phyloP scores from a whole-genome alignment of 2,113 vertebrate genomes.

The Callorhinus ursinus region DNA sequence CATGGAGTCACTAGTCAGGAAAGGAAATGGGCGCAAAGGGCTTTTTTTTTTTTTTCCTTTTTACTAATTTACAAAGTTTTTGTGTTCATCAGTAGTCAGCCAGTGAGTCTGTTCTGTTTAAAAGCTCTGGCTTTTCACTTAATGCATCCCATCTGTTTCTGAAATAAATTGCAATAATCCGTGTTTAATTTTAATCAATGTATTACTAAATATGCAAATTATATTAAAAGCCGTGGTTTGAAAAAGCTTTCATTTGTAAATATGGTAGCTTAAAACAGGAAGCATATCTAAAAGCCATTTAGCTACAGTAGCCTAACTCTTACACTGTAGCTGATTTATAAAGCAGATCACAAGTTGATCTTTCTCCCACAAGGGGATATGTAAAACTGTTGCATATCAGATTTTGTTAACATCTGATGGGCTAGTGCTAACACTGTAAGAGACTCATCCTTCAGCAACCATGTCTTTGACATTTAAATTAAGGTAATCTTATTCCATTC shows the following conservation, averaged over 20 bases:
- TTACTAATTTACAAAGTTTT: conserved; percentile 87
- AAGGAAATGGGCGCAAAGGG: conserved; percentile 51
- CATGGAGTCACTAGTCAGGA: conserved; percentile 62
- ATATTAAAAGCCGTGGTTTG: conserved; percentile 91
- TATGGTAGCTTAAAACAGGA: conserved; percentile 91
- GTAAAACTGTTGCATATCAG: conserved; percentile 91
- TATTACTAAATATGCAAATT: conserved; percentile 94
- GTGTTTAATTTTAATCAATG: conserved; percentile 93
- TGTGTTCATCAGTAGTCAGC: conserved; percentile 85
- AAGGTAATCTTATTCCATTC: conserved; percentile 86
- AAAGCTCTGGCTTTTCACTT: conserved; percentile 87
- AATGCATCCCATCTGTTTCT: conserved; percentile 92
- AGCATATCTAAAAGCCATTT: conserved; percentile 93
- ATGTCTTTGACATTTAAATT: conserved; percentile 89
- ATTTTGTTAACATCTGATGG: conserved; percentile 89
- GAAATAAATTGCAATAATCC: conserved; percentile 93
- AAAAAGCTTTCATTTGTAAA: conserved; percentile 92
- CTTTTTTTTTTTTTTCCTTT: not conserved
- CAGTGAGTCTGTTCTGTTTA: conserved; percentile 86
- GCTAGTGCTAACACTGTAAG: conserved; percentile 84
- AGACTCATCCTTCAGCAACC: conserved; percentile 85
- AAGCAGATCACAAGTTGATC: conserved; percentile 89
- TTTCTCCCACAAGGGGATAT: conserved; percentile 89
- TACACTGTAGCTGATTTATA: conserved; percentile 90
- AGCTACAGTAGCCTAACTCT: conserved; percentile 89